phyloP scores from a whole-genome alignment of 2,797 vertebrate genomes.

The Pantherophis vulpinus region DNA sequence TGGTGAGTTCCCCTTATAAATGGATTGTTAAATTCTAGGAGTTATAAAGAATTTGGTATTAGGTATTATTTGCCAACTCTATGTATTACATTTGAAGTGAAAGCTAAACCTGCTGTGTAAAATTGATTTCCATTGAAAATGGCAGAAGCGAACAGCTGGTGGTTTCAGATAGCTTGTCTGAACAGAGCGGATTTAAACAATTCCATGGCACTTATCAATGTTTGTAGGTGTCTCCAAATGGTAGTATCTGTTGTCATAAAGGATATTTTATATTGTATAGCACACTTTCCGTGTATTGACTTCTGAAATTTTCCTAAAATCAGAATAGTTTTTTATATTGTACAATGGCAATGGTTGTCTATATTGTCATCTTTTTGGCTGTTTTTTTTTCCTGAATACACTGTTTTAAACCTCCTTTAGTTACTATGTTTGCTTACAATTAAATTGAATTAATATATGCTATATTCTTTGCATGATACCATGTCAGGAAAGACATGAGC shows the following conservation, averaged over 20 bases:
- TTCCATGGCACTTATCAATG: conserved; percentile 4
- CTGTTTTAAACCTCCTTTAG: background rate
- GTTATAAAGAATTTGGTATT: background rate
- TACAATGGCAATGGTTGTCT: background rate
- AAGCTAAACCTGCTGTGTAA: conserved; percentile 4
- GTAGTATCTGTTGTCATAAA: background rate
- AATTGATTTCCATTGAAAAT: conserved; percentile 25
- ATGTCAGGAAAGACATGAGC: background rate
- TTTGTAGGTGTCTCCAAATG: conserved; percentile 2
- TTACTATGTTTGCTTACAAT: background rate
- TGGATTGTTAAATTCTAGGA: background rate
- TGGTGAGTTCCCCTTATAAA: background rate
- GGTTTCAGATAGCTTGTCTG: background rate
- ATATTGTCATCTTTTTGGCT: background rate
- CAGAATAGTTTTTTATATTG: background rate
- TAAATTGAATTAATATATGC: background rate
- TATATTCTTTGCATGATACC: background rate
- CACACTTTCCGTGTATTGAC: background rate
- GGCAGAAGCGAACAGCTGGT: background rate
- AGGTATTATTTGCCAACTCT: background rate
- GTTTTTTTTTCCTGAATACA: background rate
- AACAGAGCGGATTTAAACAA: conserved; percentile 9
- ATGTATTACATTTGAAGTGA: background rate
- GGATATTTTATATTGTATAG: background rate
- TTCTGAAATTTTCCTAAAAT: background rate